Base-by-base conservation (phyloP, 2,797 vertebrate genomes). In the Coracias cyanogaster region DNA sequence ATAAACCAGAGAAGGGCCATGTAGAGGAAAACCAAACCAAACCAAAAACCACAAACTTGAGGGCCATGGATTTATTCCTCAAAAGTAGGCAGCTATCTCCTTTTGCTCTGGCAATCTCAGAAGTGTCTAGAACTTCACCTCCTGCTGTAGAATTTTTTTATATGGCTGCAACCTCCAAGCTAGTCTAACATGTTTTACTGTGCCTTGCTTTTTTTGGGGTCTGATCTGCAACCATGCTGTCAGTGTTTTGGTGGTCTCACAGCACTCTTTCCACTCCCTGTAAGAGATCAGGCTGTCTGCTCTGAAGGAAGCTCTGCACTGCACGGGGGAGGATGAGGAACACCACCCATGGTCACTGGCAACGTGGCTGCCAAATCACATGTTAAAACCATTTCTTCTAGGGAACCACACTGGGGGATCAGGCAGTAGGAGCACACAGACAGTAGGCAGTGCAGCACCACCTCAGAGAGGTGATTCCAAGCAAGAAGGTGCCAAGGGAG, bases 341-440 rank as follows among this genome's bases (percentile, higher is more conserved):
- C 28, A 31, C 15, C 10, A 28, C 21, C 28, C 33, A 1, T 10
- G 29, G 15, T 7, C 25, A 7, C 43, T 20, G 33, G 43, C 33
- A 10, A 14, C 2, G 39, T 51, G 52, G 39, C 5, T 19, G 18
- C 28, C 43, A 54, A 57, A 26, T 0, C 37, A 54, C 54, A 8
- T 11, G 25, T 6, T 54, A 14, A 84, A 71, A 10, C 1, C 19
- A 29, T 15, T 67, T 61, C 46, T 71, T 45, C 22, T 6, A 25
- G 0, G 9, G 66, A 69, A 71, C 5, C 12, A 51, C 17, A 1
- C 14, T 12, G 1, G 2, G 45, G n/a, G 12, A 4, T 31, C 2
- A n/a, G 48, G 57, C 46, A 57, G 31, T 0, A 31, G 33, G 19
- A 72, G 33, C 54, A 67, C 48, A 26, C 8, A 0, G 2, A 22